phyloP scores from a whole-genome alignment of 1,140 invertebrate genomes.

The Dufourea novaeangliae region DNA sequence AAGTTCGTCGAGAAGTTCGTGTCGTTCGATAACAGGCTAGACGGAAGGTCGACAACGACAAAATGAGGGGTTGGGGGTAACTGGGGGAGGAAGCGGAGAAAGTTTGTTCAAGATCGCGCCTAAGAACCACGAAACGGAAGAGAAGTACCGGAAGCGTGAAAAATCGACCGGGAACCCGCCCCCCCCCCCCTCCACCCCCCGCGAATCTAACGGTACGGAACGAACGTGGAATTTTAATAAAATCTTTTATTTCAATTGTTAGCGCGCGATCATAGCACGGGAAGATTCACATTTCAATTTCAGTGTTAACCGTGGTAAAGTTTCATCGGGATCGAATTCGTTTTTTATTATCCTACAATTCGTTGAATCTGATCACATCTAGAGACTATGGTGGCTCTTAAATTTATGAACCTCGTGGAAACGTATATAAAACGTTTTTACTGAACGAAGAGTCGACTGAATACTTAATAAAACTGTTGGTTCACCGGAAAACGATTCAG shows the following conservation, averaged over 20 bases:
- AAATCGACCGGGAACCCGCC: not conserved
- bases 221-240: constrained; percentile 1
- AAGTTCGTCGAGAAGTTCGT: constrained; percentile 48
- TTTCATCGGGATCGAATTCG: too few relatives aligned
- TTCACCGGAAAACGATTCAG: too few relatives aligned
- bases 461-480: too few relatives aligned
- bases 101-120: constrained; percentile 43
- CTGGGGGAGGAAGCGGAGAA: constrained; percentile 1
- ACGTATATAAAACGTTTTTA: too few relatives aligned
- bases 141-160: not conserved
- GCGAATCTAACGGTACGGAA: not conserved
- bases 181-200: not conserved
- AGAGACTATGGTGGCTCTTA: too few relatives aligned
- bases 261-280: not conserved
- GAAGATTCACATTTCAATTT: not conserved
- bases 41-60: constrained; percentile 47
- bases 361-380: too few relatives aligned
- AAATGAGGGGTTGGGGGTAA: not conserved
- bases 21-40: constrained; percentile 51
- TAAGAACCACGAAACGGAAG: constrained; percentile 3
- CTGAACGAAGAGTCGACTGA: too few relatives aligned
- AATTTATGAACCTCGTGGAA: too few relatives aligned
- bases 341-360: too few relatives aligned
- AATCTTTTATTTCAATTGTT: not conserved
- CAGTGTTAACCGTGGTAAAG: too few relatives aligned